phyloP scores from a whole-genome alignment of 2,113 vertebrate genomes.

The Tupaia tana region DNA sequence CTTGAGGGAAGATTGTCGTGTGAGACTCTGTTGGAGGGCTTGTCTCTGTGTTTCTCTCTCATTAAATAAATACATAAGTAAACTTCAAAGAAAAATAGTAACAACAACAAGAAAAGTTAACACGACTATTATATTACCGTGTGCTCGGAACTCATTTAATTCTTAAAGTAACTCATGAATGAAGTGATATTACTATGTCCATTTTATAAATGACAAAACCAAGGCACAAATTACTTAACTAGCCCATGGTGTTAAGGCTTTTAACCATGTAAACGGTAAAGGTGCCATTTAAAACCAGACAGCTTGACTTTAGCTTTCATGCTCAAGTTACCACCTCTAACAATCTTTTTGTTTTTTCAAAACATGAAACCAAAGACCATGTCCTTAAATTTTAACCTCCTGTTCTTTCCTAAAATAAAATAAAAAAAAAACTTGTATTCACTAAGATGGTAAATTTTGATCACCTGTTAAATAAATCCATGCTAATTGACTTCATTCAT shows the following conservation, averaged over 20 bases:
- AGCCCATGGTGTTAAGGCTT: not conserved
- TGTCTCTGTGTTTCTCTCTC: no score
- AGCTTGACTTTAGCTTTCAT: not conserved
- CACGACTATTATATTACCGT: not conserved
- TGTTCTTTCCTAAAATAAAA: not conserved
- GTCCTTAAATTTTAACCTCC: not conserved
- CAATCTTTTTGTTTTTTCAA: not conserved
- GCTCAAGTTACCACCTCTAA: not conserved
- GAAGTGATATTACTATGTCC: not conserved
- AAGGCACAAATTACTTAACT: not conserved
- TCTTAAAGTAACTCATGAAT: not conserved
- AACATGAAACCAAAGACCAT: not conserved
- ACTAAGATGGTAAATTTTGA: constrained; percentile 1
- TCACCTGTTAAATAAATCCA: constrained; percentile 2
- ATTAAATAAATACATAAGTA: no score
- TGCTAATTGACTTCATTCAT: constrained; percentile 1
- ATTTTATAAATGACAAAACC: not conserved
- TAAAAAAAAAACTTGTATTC: not conserved
- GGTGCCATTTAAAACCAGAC: not conserved
- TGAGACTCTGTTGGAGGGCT: no score
- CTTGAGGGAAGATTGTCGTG: no score
- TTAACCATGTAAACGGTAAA: not conserved
- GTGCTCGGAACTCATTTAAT: not conserved
- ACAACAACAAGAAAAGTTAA: not conserved
- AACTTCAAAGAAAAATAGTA: not conserved